phyloP scores from a whole-genome alignment of 2,113 vertebrate species.

The Lanius collurio region DNA sequence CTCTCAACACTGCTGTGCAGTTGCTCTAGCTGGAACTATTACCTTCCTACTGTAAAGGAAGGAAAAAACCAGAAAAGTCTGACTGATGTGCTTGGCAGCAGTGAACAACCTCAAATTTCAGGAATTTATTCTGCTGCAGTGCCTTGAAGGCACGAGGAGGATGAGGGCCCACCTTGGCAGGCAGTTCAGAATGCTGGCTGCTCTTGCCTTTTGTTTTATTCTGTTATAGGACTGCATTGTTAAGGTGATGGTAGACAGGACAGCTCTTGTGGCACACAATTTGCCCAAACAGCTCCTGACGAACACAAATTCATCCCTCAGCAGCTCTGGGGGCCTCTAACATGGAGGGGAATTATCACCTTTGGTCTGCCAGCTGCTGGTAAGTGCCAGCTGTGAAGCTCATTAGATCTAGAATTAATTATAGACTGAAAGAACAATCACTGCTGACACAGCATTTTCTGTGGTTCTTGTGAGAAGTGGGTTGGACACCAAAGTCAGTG shows the following conservation, averaged over 20 bases:
- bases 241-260: neutral
- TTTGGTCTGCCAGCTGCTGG: neutral
- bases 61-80: neutral
- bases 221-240: neutral
- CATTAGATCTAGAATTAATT: neutral
- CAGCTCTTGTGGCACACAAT: neutral
- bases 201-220: neutral
- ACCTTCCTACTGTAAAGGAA: neutral
- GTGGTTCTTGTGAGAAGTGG: fast-evolving
- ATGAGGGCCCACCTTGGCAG: neutral
- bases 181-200: neutral
- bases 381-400: neutral
- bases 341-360: fast-evolving
- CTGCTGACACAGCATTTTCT: neutral
- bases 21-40: neutral
- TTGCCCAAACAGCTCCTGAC: neutral
- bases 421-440: neutral
- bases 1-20: slow-evolving; percentile 21
- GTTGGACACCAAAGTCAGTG: neutral
- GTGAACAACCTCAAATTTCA: neutral
- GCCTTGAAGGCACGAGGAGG: neutral
- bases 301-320: neutral
- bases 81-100: neutral
- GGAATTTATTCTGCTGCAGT: neutral
- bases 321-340: neutral